These are phyloP conservation scores for Neria commutata DNA, from an alignment of 2,888 invertebrate genomes.

Conservation along the genomic window DNA sequence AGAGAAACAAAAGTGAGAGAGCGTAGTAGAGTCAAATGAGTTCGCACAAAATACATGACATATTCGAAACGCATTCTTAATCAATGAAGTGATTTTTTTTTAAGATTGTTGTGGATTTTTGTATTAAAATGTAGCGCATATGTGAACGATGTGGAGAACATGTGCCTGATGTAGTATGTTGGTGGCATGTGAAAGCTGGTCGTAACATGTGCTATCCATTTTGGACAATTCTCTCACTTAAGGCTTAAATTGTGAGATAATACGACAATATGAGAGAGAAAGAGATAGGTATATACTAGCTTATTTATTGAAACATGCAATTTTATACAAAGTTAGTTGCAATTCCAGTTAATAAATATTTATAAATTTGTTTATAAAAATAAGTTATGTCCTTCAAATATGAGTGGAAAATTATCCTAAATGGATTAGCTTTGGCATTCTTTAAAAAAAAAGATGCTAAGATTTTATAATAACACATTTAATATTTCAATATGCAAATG, in stretches of 20 bases:
- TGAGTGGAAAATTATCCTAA: constrained; percentile 23
- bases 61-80: constrained; percentile 21
- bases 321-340: not conserved
- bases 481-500: constrained; percentile 23
- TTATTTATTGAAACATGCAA: not conserved
- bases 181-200: constrained; percentile 8
- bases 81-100: too few species aligned
- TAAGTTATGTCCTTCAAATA: not conserved
- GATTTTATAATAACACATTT: constrained; percentile 37
- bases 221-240: constrained; percentile 21
- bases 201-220: constrained; percentile 23
- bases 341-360: too few species aligned
- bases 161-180: not conserved
- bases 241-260: not conserved
- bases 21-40: constrained; percentile 9
- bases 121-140: too few species aligned
- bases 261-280: too few species aligned
- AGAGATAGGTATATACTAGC: too few species aligned
- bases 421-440: constrained; percentile 30
- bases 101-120: too few species aligned
- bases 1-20: constrained; percentile 32
- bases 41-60: constrained; percentile 12
- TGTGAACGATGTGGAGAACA: not conserved
- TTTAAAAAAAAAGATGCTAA: constrained; percentile 49
- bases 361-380: not conserved